These are phyloP conservation scores for Erynnis tages DNA, from an alignment of 2,888 invertebrate genomes.

Conservation along the genomic window DNA sequence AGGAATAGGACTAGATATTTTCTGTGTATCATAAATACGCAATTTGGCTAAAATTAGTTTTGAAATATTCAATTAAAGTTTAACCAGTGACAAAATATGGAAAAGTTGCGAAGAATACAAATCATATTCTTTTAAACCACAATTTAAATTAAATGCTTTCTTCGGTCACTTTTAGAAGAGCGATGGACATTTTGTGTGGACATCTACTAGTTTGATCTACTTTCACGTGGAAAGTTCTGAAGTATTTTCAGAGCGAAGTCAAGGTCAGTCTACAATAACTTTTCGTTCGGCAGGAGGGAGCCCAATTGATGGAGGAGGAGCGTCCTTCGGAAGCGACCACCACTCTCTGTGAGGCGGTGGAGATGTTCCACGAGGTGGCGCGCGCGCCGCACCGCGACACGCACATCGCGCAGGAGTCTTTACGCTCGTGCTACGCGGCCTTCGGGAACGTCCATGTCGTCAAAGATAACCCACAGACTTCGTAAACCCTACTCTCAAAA, in stretches of 20 bases:
- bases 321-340: slow-evolving; percentile 77
- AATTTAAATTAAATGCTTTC: background rate
- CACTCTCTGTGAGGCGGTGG: slow-evolving; percentile 79
- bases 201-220: no score
- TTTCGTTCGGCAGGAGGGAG: slow-evolving; percentile 50
- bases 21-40: no score
- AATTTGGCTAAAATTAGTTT: no score
- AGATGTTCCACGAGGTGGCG: slow-evolving; percentile 83
- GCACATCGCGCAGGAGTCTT: slow-evolving; percentile 86
- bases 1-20: no score
- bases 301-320: slow-evolving; percentile 77
- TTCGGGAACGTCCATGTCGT: slow-evolving; percentile 72
- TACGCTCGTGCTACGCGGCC: slow-evolving; percentile 84
- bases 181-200: no score
- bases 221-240: no score
- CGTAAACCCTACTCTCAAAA: background rate
- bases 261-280: no score
- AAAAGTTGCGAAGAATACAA: no score
- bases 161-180: no score
- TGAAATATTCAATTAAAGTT: no score
- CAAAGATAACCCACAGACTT: slow-evolving; percentile 4
- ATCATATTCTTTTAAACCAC: background rate
- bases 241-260: no score
- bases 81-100: no score
- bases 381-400: slow-evolving; percentile 85